Evolutionary conservation across 2,113 vertebrate genomes (phyloP).

Genomic region (Edolisoma coerulescens): DNA sequence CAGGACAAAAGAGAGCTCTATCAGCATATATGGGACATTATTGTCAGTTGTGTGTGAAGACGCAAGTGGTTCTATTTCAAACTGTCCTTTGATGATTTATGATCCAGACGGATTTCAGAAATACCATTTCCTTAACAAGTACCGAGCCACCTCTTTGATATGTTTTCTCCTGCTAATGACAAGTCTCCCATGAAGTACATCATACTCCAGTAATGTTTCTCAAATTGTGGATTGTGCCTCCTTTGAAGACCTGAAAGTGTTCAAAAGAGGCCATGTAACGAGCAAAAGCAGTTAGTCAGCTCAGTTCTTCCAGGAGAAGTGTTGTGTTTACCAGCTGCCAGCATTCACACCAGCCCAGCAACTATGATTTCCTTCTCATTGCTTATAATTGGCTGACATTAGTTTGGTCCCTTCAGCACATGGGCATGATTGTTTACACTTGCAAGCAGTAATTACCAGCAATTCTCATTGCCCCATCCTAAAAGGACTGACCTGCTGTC

Average conservation of each 20-base stretch:
- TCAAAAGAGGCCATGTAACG: not conserved
- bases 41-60: not conserved
- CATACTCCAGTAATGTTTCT: not conserved
- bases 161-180: not conserved
- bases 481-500: not conserved
- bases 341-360: not conserved
- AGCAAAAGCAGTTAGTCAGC: conserved; percentile 29
- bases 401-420: conserved; percentile 9
- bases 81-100: not conserved
- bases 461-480: not conserved
- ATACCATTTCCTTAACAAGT: not conserved
- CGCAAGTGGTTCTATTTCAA: not conserved
- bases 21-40: not conserved
- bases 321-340: not conserved
- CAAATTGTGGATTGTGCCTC: not conserved
- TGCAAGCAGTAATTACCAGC: not conserved
- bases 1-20: not conserved
- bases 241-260: not conserved
- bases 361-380: conserved; percentile 5
- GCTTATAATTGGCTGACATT: conserved; percentile 34
- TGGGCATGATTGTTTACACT: not conserved
- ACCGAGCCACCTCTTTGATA: not conserved
- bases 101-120: not conserved
- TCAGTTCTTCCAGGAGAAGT: not conserved
- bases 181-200: not conserved